These are phyloP conservation scores for Struthidea cinerea DNA, from an alignment of 2,113 vertebrate species.

Conservation along the genomic window DNA sequence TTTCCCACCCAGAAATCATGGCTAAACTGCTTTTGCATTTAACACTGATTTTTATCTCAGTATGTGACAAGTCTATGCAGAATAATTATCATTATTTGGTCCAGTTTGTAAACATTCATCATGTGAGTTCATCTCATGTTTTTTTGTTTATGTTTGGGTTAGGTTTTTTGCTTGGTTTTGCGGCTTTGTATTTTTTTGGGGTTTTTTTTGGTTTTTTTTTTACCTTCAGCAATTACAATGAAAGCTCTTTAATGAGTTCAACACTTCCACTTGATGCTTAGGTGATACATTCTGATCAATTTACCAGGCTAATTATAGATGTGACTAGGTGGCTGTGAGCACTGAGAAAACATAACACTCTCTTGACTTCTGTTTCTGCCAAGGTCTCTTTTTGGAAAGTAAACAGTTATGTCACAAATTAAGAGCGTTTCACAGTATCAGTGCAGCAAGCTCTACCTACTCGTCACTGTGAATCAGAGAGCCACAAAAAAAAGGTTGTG, in stretches of 20 bases:
- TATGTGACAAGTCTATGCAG: not conserved
- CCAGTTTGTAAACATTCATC: not conserved
- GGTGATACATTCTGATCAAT: not conserved
- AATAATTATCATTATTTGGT: not conserved
- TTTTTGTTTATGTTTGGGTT: not conserved
- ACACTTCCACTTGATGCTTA: not conserved
- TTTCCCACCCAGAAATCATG: not conserved
- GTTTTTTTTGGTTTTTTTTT: not conserved
- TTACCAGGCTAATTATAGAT: not conserved
- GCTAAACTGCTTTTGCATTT: not conserved
- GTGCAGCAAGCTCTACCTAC: not conserved
- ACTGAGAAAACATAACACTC: not conserved
- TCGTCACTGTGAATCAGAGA: not conserved
- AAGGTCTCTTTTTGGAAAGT: not conserved
- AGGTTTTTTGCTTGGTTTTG: not conserved
- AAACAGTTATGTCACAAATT: not conserved
- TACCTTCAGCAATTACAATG: not conserved
- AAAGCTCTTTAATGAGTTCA: constrained; percentile 14
- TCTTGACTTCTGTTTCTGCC: not conserved
- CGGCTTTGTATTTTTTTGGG: not conserved
- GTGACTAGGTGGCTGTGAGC: not conserved
- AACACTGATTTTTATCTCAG: not conserved
- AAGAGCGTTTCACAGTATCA: not conserved
- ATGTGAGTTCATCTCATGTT: not conserved
- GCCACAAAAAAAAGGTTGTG: not conserved